Conservation (phyloP, 2,113 vertebrate genomes). For the Anarhynchus alexandrinus region DNA sequence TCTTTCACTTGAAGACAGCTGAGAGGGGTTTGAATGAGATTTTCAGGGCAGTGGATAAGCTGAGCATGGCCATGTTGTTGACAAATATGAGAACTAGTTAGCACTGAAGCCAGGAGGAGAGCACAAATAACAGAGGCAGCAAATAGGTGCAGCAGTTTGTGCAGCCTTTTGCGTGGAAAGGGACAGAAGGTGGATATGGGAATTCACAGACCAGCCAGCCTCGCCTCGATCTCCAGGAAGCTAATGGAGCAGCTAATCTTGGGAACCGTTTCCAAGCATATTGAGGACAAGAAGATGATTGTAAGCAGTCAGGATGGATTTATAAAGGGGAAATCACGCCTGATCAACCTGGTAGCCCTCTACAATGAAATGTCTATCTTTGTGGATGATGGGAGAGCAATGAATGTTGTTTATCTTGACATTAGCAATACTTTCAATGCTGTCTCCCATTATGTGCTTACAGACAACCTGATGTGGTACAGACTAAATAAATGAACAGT, state of each 20-base stretch:
- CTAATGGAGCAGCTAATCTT: not conserved
- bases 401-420: not conserved
- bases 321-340: not conserved
- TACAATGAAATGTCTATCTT: not conserved
- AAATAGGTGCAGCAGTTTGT: not conserved
- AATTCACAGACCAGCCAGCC: not conserved
- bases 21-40: not conserved
- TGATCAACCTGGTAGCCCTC: not conserved
- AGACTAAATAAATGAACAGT: not conserved
- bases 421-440: not conserved
- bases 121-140: not conserved
- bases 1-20: not conserved
- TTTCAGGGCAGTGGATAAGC: not conserved
- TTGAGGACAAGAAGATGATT: not conserved
- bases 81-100: not conserved
- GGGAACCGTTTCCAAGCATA: not conserved
- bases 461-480: not conserved
- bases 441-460: not conserved
- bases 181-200: not conserved
- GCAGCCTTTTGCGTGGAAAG: not conserved
- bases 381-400: not conserved
- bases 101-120: not conserved
- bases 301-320: not conserved
- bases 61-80: not conserved
- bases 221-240: rapidly evolving